These are phyloP conservation scores for Scaeva pyrastri DNA, from an alignment of 2,888 invertebrate genomes.

Conservation along the genomic window DNA sequence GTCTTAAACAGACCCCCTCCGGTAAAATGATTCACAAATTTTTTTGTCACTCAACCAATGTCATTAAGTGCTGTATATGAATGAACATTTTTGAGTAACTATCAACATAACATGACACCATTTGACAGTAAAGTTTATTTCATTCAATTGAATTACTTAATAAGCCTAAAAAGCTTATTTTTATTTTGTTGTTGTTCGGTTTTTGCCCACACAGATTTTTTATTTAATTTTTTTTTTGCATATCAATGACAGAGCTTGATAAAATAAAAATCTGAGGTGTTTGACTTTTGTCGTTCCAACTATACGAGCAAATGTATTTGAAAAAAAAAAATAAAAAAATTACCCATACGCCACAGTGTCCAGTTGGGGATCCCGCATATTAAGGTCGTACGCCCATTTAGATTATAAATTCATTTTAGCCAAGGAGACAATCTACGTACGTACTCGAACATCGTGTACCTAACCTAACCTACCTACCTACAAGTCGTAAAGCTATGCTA, in stretches of 20 bases:
- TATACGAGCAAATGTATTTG: too few species aligned
- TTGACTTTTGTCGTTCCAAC: constrained; percentile 61
- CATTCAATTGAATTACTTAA: constrained; percentile 73
- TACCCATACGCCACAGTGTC: background rate
- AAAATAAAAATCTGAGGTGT: constrained; percentile 62
- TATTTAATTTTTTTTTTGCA: constrained; percentile 39
- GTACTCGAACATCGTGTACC: background rate
- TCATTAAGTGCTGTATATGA: too few species aligned
- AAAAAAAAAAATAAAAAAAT: too few species aligned
- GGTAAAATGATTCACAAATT: constrained; percentile 32
- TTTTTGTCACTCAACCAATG: constrained; percentile 12
- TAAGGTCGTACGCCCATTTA: constrained; percentile 9
- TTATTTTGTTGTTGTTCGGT: background rate
- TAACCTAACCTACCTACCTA: too few species aligned
- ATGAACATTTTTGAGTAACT: constrained; percentile 9
- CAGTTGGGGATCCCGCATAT: constrained; percentile 29
- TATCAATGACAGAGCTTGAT: constrained; percentile 24
- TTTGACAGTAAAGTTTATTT: constrained; percentile 53
- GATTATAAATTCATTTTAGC: background rate
- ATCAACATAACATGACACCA: constrained; percentile 55
- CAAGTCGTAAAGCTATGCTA: too few species aligned
- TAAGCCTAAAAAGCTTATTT: constrained; percentile 30
- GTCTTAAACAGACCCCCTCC: constrained; percentile 38
- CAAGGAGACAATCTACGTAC: constrained; percentile 42
- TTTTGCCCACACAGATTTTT: constrained; percentile 14